Percentiles rank a stretch among this genome's conserved stretches.
Conservation (phyloP, 2,113 vertebrate species). For the Sturnira hondurensis region DNA sequence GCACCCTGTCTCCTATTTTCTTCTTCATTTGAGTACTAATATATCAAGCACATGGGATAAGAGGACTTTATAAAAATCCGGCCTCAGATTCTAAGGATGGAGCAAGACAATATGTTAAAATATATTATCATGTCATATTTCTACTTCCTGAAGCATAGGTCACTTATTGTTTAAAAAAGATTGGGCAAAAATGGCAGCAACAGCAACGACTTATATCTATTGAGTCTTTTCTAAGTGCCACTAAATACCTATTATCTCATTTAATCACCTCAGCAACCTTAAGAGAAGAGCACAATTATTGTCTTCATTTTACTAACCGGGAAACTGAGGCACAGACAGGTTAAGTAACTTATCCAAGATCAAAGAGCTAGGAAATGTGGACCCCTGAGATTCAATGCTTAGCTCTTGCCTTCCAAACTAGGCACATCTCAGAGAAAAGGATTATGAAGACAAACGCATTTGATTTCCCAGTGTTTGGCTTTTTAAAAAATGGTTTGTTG, state of each 20-base stretch:
- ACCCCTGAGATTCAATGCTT: background rate
- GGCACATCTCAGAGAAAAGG: background rate
- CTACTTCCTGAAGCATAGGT: background rate
- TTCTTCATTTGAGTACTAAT: background rate
- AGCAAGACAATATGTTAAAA: background rate
- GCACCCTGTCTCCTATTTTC: background rate
- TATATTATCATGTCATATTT: background rate
- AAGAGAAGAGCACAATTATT: conserved; percentile 10
- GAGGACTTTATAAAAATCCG: background rate
- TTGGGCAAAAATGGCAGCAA: background rate
- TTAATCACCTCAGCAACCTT: background rate
- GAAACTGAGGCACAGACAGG: conserved; percentile 3
- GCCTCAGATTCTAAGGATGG: background rate
- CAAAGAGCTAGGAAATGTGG: background rate
- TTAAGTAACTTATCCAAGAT: background rate
- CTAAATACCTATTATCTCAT: background rate
- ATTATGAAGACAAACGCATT: background rate
- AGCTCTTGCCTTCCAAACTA: background rate
- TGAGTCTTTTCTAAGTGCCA: background rate
- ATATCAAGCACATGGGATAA: background rate
- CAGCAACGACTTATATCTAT: background rate
- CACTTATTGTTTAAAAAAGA: background rate
- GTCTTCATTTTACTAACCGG: conserved; percentile 21
- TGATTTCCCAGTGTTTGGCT: background rate
- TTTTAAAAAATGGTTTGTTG: background rate